Evolutionary conservation across 2,797 vertebrate species (phyloP).

Genomic region (Acanthis flammea): DNA sequence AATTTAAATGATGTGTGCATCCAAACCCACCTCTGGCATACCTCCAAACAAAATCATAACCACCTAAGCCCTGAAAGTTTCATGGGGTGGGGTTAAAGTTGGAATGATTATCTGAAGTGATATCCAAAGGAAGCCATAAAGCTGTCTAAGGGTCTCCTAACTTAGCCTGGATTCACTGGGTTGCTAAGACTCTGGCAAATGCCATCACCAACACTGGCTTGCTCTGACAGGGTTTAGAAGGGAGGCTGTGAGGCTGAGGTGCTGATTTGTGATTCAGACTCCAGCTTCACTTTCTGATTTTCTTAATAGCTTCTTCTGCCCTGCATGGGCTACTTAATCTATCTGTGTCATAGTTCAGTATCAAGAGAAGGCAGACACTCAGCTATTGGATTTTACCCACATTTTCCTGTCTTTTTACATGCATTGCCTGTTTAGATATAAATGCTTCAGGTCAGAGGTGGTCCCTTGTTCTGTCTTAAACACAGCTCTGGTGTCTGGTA

Average conservation of each 20-base stretch:
- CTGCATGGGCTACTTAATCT: neutral
- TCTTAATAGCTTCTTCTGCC: neutral
- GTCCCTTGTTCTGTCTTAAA: neutral
- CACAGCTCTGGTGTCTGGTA: neutral
- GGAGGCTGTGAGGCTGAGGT: neutral
- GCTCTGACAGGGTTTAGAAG: neutral
- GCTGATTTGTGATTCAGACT: neutral
- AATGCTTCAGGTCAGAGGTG: neutral
- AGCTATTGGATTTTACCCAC: neutral
- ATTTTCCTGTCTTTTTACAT: neutral
- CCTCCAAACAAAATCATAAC: neutral
- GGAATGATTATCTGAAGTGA: neutral
- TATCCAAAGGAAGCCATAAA: neutral
- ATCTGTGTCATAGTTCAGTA: neutral
- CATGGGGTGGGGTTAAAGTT: neutral
- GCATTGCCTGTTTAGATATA: neutral
- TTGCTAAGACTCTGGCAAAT: neutral
- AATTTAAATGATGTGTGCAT: neutral
- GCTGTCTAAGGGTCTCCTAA: neutral
- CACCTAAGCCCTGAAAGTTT: neutral
- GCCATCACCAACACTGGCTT: neutral
- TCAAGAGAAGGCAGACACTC: neutral
- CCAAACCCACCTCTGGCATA: neutral
- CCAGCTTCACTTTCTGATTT: neutral
- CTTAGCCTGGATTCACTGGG: neutral